A percentile compares a stretch with the other conserved stretches of the same genome.
Evolutionary conservation across 2,888 invertebrate species (phyloP).

Genomic region (Sarcophaga carnaria): DNA sequence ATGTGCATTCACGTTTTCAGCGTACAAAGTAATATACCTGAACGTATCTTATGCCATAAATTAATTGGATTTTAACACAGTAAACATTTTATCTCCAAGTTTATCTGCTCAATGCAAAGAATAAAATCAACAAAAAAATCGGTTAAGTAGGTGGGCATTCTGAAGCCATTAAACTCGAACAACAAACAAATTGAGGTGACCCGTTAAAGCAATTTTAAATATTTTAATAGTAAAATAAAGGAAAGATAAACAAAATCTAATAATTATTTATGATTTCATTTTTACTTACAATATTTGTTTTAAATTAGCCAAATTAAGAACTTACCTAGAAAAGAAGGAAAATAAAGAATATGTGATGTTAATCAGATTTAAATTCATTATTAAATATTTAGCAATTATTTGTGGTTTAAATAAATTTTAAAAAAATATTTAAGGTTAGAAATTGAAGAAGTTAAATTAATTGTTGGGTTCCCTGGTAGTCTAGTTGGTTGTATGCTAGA

Average conservation of each 20-base stretch:
- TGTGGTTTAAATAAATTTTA: neutral
- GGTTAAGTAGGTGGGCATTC: constrained; percentile 39
- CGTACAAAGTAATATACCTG: neutral
- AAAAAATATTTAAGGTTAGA: no score
- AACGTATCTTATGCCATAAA: constrained; percentile 55
- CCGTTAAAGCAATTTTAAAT: neutral
- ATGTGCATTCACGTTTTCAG: no score
- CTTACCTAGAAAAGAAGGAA: neutral
- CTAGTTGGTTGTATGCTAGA: no score
- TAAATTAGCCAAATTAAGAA: neutral
- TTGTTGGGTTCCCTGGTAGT: no score
- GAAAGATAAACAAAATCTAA: no score
- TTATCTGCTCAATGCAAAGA: constrained; percentile 42
- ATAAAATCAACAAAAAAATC: constrained; percentile 40
- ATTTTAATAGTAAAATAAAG: no score
- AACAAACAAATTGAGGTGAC: neutral
- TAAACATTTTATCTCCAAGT: constrained; percentile 55
- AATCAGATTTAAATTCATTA: neutral
- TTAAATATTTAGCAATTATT: neutral
- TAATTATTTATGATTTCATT: neutral
- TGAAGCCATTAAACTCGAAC: constrained; percentile 18
- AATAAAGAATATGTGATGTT: neutral
- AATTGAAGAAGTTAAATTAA: no score
- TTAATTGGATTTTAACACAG: constrained; percentile 67
- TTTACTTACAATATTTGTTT: neutral